phyloP scores from a whole-genome alignment of 2,113 vertebrate species.

The Prochilodus magdalenae region DNA sequence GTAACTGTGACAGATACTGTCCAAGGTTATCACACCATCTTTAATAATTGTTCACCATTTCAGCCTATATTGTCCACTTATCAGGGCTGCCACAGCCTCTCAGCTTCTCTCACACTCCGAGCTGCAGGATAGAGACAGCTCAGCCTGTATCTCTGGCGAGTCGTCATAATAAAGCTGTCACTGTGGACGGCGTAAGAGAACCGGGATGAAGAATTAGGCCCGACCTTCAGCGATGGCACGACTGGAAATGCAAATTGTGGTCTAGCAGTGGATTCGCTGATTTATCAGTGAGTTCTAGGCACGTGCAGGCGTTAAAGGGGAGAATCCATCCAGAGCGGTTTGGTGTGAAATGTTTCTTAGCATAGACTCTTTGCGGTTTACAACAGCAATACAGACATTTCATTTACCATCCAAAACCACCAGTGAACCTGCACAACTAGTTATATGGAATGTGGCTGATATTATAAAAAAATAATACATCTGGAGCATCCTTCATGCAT shows the following conservation, averaged over 20 bases:
- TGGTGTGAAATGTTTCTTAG: no score
- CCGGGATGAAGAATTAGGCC: not conserved
- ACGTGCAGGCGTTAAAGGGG: no score
- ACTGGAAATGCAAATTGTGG: constrained; percentile 25
- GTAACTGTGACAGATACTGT: constrained; percentile 1
- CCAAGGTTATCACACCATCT: constrained; percentile 58
- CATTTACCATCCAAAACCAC: no score
- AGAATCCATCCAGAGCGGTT: no score
- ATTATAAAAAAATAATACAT: no score
- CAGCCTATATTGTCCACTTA: constrained; percentile 31
- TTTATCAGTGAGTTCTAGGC: constrained; percentile 32
- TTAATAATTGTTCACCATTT: constrained; percentile 55
- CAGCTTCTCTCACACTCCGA: constrained; percentile 20
- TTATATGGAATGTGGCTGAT: no score
- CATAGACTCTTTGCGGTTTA: no score
- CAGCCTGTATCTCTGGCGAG: constrained; percentile 14
- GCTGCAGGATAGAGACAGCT: constrained; percentile 8
- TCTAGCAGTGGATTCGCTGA: constrained; percentile 9
- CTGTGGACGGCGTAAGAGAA: constrained; percentile 5
- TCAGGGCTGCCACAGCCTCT: constrained; percentile 46
- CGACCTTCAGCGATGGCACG: constrained; percentile 8
- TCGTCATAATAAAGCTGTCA: constrained; percentile 55
- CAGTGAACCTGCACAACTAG: no score
- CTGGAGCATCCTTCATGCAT: no score
- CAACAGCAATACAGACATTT: no score